These are phyloP conservation scores for Craterocephalus amniculus DNA, from an alignment of 2,797 vertebrate species.

Conservation along the genomic window DNA sequence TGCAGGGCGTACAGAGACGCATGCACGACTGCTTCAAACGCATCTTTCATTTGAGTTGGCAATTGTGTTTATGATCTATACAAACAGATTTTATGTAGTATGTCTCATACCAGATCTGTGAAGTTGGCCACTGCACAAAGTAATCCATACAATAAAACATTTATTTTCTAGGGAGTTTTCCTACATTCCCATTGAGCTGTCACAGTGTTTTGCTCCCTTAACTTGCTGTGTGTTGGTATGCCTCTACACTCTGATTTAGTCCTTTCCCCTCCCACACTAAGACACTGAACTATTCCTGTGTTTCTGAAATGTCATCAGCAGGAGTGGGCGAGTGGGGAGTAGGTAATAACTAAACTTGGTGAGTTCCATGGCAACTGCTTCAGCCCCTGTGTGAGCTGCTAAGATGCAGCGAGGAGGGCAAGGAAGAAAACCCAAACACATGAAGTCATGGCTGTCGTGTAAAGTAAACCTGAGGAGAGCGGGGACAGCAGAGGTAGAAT, in stretches of 20 bases:
- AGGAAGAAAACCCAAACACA: conserved; percentile 53
- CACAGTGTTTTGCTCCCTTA: not conserved
- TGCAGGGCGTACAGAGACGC: conserved; percentile 14
- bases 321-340: conserved; percentile 63
- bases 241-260: conserved; percentile 16
- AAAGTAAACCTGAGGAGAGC: conserved; percentile 32
- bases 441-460: conserved; percentile 54
- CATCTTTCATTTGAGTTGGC: conserved; percentile 62
- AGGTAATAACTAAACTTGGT: conserved; percentile 70
- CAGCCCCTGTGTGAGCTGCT: conserved; percentile 53
- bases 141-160: not conserved
- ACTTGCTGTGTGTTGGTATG: conserved; percentile 9
- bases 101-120: not conserved
- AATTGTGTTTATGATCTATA: conserved; percentile 43
- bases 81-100: conserved; percentile 31
- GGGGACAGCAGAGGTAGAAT: conserved; percentile 13
- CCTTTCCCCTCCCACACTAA: conserved; percentile 30
- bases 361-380: conserved; percentile 76
- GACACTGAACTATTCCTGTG: conserved; percentile 50
- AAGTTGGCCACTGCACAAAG: conserved; percentile 1
- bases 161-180: not conserved
- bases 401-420: conserved; percentile 36
- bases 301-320: conserved; percentile 64
- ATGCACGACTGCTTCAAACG: conserved; percentile 52
- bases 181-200: not conserved